phyloP scores from a whole-genome alignment of 2,113 vertebrate genomes.

The Phrynosoma blainvillii region DNA sequence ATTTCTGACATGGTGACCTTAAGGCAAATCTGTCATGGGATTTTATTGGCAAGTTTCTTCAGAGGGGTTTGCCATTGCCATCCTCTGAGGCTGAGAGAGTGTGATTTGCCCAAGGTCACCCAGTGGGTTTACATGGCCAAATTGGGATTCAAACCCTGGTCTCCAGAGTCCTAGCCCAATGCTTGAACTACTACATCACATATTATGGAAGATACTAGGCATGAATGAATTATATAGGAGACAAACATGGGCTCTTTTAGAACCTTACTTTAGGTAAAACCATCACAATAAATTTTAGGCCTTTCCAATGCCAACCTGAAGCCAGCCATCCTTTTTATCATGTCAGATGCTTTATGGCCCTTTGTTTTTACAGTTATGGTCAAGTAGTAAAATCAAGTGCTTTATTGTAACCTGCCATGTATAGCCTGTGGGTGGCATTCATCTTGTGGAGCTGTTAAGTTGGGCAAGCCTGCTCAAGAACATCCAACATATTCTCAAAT shows the following conservation, averaged over 20 bases:
- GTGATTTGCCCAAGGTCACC: no score
- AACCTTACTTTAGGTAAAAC: conserved; percentile 3
- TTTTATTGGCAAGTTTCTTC: no score
- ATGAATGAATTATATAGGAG: neutral
- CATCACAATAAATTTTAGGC: neutral
- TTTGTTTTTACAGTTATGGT: neutral
- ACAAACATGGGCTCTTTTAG: neutral
- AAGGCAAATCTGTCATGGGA: no score
- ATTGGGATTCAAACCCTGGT: no score
- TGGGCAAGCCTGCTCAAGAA: neutral
- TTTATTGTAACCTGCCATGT: no score
- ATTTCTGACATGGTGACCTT: no score
- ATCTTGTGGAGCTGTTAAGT: neutral
- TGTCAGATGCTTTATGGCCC: neutral
- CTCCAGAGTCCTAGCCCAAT: no score
- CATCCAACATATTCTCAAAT: neutral
- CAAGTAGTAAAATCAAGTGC: neutral
- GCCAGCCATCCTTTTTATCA: neutral
- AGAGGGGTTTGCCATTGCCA: no score
- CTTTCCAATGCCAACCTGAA: neutral
- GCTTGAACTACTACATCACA: no score
- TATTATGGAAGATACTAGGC: neutral
- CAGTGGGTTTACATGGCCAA: no score
- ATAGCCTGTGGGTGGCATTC: neutral
- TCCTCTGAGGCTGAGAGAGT: no score